Evolutionary conservation across 2,797 vertebrate species (phyloP).

Genomic region (Echiichthys vipera): DNA sequence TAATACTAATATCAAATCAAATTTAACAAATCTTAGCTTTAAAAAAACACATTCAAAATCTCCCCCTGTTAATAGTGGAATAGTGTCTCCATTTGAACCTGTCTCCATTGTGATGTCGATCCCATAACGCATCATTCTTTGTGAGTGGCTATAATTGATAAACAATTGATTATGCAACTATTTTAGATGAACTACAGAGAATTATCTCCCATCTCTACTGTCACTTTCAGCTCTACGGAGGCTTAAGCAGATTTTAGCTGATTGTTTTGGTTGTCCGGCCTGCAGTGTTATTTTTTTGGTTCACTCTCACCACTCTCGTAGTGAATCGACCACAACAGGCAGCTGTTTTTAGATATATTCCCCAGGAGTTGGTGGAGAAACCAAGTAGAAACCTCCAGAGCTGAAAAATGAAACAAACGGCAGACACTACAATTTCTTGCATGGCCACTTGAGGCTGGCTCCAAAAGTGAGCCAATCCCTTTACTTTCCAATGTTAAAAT

Average conservation of each 20-base stretch:
- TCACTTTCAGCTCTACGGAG: neutral
- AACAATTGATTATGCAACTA: neutral
- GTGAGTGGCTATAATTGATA: neutral
- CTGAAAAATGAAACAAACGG: too few relatives aligned
- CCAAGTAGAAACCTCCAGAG: neutral
- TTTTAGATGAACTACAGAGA: neutral
- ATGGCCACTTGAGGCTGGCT: too few relatives aligned
- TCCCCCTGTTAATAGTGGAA: slow-evolving; percentile 5
- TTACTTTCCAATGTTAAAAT: too few relatives aligned
- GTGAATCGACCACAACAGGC: neutral
- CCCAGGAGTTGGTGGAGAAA: neutral
- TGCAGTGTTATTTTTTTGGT: neutral
- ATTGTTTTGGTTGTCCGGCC: neutral
- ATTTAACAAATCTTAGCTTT: neutral
- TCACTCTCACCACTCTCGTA: neutral
- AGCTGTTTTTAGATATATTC: neutral
- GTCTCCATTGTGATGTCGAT: slow-evolving; percentile 26
- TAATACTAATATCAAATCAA: slow-evolving; percentile 3
- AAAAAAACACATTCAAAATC: neutral
- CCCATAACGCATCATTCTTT: slow-evolving; percentile 10
- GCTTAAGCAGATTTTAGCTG: neutral
- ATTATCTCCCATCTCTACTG: neutral
- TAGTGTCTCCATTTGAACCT: slow-evolving; percentile 21
- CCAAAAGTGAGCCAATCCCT: too few relatives aligned
- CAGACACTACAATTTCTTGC: too few relatives aligned